Evolutionary conservation across 2,113 vertebrate genomes (phyloP).

Genomic region (Myocastor coypus): DNA sequence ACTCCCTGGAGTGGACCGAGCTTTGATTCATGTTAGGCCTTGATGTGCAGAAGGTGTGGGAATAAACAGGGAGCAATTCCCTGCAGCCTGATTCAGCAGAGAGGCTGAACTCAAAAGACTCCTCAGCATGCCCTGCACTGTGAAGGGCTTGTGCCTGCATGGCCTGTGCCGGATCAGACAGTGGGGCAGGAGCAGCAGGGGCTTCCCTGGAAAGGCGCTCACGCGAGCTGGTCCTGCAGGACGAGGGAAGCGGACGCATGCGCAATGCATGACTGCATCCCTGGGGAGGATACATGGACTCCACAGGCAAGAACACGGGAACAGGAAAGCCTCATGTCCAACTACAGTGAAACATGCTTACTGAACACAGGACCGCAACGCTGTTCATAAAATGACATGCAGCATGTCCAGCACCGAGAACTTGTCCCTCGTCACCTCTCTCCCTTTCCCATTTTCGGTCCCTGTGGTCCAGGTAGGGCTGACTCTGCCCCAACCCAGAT

Average conservation of each 20-base stretch:
- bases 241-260: background rate
- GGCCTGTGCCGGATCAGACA: background rate
- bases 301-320: too few species aligned
- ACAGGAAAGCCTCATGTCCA: background rate
- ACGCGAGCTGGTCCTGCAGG: background rate
- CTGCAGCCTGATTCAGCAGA: background rate
- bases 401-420: background rate
- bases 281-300: background rate
- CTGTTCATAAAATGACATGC: background rate
- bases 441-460: background rate
- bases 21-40: background rate
- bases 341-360: background rate
- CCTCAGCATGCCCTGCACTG: accelerated
- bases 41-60: background rate
- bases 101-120: background rate
- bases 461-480: background rate
- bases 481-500: background rate
- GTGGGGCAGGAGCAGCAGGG: too few species aligned
- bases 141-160: accelerated
- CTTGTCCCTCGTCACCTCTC: too few species aligned
- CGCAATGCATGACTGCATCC: too few species aligned
- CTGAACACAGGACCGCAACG: background rate
- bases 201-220: background rate
- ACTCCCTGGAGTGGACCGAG: background rate
- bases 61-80: background rate